These are phyloP conservation scores for Aplysina aerophoba DNA, from an alignment of 37 sponge, comb jelly and placozoan species.

Conservation along the genomic window DNA sequence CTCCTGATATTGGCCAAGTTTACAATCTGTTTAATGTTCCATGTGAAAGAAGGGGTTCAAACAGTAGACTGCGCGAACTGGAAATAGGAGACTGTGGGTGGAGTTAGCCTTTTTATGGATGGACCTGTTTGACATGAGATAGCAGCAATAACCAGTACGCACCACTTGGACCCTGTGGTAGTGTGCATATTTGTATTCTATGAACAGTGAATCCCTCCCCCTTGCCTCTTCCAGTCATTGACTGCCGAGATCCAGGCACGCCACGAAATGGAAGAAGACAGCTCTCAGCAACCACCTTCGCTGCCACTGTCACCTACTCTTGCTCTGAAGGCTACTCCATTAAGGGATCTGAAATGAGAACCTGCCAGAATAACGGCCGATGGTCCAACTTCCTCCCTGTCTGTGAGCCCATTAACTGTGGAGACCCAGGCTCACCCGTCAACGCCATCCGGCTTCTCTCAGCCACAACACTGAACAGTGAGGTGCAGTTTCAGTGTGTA, in stretches of 20 bases:
- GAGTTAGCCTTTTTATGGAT: too few species aligned
- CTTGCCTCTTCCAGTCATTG: neutral
- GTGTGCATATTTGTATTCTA: neutral
- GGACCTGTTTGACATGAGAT: too few species aligned
- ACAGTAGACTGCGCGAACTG: too few species aligned
- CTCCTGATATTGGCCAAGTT: too few species aligned
- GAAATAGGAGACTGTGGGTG: too few species aligned
- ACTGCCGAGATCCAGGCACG: conserved; percentile 30
- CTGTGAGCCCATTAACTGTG: conserved; percentile 46
- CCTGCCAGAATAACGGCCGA: conserved; percentile 48
- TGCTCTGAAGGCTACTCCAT: conserved; percentile 23
- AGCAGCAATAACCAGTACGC: too few species aligned
- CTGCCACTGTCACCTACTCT: neutral
- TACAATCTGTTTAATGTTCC: too few species aligned
- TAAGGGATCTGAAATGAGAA: conserved; percentile 19
- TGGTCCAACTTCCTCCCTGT: conserved; percentile 53
- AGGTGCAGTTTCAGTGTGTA: conserved; percentile 3
- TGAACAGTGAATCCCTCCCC: too few species aligned
- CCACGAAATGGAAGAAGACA: neutral
- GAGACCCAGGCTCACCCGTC: conserved; percentile 25
- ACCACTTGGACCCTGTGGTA: too few species aligned
- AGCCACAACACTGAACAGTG: neutral
- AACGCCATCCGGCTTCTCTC: conserved; percentile 18
- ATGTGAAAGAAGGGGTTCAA: too few species aligned
- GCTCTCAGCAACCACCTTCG: neutral